phyloP scores from a whole-genome alignment of 2,797 vertebrate genomes.

The Spinibarbus caldwelli region DNA sequence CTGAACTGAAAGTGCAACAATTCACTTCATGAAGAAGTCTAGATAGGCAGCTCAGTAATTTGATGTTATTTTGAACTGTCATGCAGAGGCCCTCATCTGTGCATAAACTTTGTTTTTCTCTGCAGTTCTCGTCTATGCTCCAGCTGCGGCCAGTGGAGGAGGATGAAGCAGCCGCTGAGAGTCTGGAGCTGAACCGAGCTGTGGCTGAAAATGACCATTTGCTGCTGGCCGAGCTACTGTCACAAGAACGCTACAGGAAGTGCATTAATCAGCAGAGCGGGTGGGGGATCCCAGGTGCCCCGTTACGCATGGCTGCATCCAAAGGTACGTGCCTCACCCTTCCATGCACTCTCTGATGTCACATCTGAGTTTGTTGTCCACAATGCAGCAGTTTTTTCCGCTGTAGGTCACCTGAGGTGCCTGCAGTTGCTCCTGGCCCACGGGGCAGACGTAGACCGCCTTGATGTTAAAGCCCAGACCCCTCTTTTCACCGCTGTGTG shows the following conservation, averaged over 20 bases:
- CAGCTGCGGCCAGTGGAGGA: conserved; percentile 79
- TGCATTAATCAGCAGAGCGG: conserved; percentile 88
- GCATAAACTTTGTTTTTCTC: background rate
- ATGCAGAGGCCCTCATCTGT: background rate
- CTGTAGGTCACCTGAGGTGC: conserved; percentile 75
- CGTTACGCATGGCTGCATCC: conserved; percentile 85
- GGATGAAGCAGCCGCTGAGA: conserved; percentile 73
- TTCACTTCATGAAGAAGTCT: background rate
- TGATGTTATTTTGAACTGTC: background rate
- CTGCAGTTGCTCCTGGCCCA: conserved; percentile 86
- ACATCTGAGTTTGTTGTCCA: background rate
- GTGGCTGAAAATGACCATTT: conserved; percentile 81
- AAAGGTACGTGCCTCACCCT: conserved; percentile 62
- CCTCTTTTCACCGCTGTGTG: conserved; percentile 90
- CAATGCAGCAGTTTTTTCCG: conserved; percentile 28
- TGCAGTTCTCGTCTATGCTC: conserved; percentile 77
- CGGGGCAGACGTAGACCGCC: conserved; percentile 86
- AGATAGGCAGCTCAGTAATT: background rate
- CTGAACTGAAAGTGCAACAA: background rate
- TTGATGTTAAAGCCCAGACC: conserved; percentile 93
- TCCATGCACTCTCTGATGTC: background rate
- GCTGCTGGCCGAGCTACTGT: conserved; percentile 81
- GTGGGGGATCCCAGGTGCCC: conserved; percentile 89
- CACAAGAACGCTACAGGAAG: conserved; percentile 84
- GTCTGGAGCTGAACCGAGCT: conserved; percentile 80